Base-by-base conservation (phyloP, 2,888 invertebrate species). In the Drosophila recens region DNA sequence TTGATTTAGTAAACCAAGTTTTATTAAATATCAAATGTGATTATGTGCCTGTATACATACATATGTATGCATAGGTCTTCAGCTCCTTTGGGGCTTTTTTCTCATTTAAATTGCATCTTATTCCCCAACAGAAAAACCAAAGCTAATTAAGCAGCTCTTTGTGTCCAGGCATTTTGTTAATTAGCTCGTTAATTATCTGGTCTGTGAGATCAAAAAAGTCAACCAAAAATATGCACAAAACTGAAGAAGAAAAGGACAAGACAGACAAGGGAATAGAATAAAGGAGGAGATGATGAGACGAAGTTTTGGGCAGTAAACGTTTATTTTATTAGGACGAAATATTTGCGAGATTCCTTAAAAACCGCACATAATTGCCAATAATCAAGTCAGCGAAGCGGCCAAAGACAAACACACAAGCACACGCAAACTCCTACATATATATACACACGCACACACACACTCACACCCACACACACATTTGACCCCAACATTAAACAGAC, bases 321-420 rank as follows among this genome's bases (percentile, higher is more conserved):
- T 64, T 42, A 46, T 79, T 75, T 65, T 79, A 79, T 67, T 69
- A 61, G 36, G 64, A 27, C 27, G 46, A 62, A 73, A 62, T 38
- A 72, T 78, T 54, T 68, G 68, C 17, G 43, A 27, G 43, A 20
- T 36, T 56, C 20, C 43, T 20, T 40, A 59, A 71, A 84, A 79
- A 63, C 71, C 77, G 57, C 74, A 85, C 72, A 82, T 85, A 87
- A 85, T 82, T 87, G 82, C 77, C 70, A 79, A 84, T 84, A 89
- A 89, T 89, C 77, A 82, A 88, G 76, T 75, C 53, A 45, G 42
- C 56, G 52, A 67, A 40, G 42, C 36, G 52, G 20, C 36, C 45
- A 54, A 54, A 63, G 23, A 42, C 45, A 63, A 52, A 67, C 43
- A 65, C 43, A 65, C 48, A 64, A 51, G 27, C 45, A 63, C 43